Evolutionary conservation across 2,113 vertebrate species (phyloP).

Genomic region (Fregata magnificens): DNA sequence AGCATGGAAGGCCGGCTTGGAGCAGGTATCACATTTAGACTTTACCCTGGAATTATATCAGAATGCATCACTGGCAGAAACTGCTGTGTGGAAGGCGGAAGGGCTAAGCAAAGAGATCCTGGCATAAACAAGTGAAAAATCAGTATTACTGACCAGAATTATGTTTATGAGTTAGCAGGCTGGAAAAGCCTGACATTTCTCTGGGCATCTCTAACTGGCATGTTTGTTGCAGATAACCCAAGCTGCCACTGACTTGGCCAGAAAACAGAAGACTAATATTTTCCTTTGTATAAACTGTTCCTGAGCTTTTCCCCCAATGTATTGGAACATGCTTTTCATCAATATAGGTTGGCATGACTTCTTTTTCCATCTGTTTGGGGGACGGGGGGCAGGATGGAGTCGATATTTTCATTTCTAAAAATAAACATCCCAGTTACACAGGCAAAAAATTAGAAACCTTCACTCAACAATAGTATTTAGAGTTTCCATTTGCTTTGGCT

Average conservation of each 20-base stretch:
- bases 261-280: background rate
- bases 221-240: conserved; percentile 4
- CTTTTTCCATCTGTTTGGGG: background rate
- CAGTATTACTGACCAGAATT: background rate
- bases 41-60: background rate
- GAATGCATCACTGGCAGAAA: background rate
- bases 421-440: background rate
- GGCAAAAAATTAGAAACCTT: background rate
- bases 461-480: background rate
- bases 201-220: background rate
- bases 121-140: background rate
- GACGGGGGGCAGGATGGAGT: background rate
- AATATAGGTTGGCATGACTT: background rate
- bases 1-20: background rate
- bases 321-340: conserved; percentile 1
- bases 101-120: background rate
- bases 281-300: background rate
- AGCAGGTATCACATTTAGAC: background rate
- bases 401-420: conserved; percentile 44
- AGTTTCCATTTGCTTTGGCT: conserved; percentile 18
- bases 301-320: background rate
- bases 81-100: background rate
- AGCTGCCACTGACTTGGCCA: background rate
- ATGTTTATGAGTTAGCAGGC: background rate
- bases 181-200: background rate